Evolutionary conservation across 2,113 vertebrate genomes (phyloP), one percentile per base, ranked within the genome.

Genomic region (Monopterus albus): DNA sequence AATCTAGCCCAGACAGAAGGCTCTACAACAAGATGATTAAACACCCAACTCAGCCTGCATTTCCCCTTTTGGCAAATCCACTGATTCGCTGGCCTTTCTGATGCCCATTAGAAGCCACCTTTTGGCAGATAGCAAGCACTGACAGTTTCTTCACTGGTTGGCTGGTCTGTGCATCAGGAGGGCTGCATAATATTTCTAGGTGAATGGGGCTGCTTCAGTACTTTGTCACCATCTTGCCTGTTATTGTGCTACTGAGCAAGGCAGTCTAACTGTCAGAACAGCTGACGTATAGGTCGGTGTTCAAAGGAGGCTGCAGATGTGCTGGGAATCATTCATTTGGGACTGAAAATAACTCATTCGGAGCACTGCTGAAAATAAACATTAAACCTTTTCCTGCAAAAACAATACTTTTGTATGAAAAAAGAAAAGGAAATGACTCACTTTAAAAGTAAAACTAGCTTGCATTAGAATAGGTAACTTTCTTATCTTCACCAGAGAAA

Each of bases 11-110:
- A 72, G 66, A 67, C 73, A 77, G 74, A 72, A 62, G 62, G 58
- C 45, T 65, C 50, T 6, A 67, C 40, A 73, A 79, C 64, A 78
- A 81, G 17, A 68, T 47, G 63, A 72, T 83, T 78, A 78, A 76
- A 63, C 52, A 14, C 14, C 39, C 40, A 78, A 47, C 45, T 61
- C 52, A 2, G 69, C n/a, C 55, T 29, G 25, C 28, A 49, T 49
- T 42, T 66, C 39, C 47, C 56, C 61, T 79, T 11, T 51, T 70
- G 55, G 55, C 64, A 73, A 66, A 76, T 47, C 20, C 42, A 59
- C 51, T 47, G 46, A 66, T 47, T 47, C 59, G 38, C 39, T 31
- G 60, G 79, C 66, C 62, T 65, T 73, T 64, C 71, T 35, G 49
- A 67, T 72, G 67, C 62, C 72, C 20, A 64, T 83, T 65, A 64